Evolutionary conservation across 2,888 invertebrate genomes (phyloP), one percentile per base, ranked within the genome.

Genomic region (Punctoribates punctum): DNA sequence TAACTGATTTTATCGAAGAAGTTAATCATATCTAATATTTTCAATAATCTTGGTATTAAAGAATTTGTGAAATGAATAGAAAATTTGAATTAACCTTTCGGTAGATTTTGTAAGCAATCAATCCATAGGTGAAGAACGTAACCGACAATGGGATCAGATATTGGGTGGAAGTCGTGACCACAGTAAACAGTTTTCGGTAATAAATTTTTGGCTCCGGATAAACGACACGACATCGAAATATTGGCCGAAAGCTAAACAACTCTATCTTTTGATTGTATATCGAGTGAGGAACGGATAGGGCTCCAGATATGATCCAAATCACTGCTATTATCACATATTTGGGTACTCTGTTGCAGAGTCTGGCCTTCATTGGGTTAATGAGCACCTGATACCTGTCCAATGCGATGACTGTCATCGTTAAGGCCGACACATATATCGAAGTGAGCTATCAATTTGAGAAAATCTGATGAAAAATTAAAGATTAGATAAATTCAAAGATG

Each of bases 381-480:
- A 75, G 15, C n/a, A 48, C 75, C n/a, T 70, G 75, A 20, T 75
- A 75, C 13, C 75, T 67, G 48, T 75, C 75, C 9, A 75, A 9
- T 11, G 75, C 75, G 9, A 75, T 75, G 20, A 70, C 23, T 6
- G 48, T 46, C 75, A 75, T 75, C 17, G 70, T 25, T 8, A 75
- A 2, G n/a, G 57, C 48, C 13, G 75, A 75, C n/a, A 75, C 75
- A n/a, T 75, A 75, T 4, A 75, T 70, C 34, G 75, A 72, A 5
- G 54, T 54, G 5, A 54, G 11, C 54, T 54, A 54, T 46, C n/a
- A n/a, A n/a, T n/a, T n/a, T n/a, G n/a, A n/a, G n/a, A n/a, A n/a
- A n/a, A n/a, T n/a, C n/a, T n/a, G n/a, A n/a, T n/a, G n/a, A n/a
- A n/a, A n/a, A n/a, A n/a, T n/a, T n/a, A n/a, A n/a, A n/a, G n/a